These are phyloP conservation scores for Apolygus lucorum DNA, from an alignment of 1,140 invertebrate genomes.

Conservation along the genomic window DNA sequence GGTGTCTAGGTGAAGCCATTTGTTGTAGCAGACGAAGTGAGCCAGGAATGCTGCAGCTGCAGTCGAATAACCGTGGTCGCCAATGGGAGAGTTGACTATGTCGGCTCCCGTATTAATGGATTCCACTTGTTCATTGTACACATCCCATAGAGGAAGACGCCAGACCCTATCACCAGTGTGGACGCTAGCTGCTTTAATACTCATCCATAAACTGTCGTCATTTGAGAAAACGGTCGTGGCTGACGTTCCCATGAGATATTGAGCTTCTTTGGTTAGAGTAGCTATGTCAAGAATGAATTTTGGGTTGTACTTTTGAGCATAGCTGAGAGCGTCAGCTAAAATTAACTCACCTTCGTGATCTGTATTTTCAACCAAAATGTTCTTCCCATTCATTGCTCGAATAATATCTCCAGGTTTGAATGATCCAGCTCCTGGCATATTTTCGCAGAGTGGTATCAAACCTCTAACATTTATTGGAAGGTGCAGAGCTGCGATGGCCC, in stretches of 20 bases:
- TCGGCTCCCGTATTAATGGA: conserved; percentile 38
- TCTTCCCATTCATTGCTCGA: conserved; percentile 53
- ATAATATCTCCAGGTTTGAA: conserved; percentile 56
- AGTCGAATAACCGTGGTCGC: conserved; percentile 41
- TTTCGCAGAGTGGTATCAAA: conserved; percentile 51
- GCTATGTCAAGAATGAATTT: conserved; percentile 51
- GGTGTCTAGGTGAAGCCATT: conserved; percentile 52
- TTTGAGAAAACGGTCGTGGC: conserved; percentile 51
- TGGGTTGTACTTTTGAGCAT: conserved; percentile 42
- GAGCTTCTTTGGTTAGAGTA: conserved; percentile 44
- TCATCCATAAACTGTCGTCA: conserved; percentile 42
- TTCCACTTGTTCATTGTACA: conserved; percentile 45
- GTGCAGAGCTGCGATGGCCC: conserved; percentile 44
- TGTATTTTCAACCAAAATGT: conserved; percentile 54
- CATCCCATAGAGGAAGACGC: conserved; percentile 53
- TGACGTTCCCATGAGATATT: conserved; percentile 44
- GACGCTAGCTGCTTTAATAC: conserved; percentile 43
- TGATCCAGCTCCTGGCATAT: conserved; percentile 51
- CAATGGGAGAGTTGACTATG: conserved; percentile 4
- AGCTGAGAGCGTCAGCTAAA: conserved; percentile 53
- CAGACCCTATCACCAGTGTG: conserved; percentile 54
- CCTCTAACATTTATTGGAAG: conserved; percentile 49
- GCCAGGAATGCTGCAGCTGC: conserved; percentile 49
- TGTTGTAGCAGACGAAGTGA: conserved; percentile 46
- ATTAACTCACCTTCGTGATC: conserved; percentile 56